A percentile compares a stretch with the other conserved stretches of the same genome.
phyloP scores from a whole-genome alignment of 2,113 vertebrate genomes.

The Ramphastos sulfuratus region DNA sequence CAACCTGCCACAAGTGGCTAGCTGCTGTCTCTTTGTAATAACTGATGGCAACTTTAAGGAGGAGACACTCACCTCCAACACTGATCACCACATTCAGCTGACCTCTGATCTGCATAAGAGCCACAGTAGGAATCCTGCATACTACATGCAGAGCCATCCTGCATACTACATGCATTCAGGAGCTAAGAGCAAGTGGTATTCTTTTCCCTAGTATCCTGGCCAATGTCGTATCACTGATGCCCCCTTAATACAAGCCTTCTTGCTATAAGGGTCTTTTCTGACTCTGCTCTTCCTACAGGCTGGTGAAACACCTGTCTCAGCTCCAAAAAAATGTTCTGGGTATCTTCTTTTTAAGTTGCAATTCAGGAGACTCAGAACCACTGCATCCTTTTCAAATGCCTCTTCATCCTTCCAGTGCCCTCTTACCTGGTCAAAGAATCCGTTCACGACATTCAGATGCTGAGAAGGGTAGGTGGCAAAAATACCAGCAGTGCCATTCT shows the following conservation, averaged over 20 bases:
- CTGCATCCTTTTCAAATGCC: not conserved
- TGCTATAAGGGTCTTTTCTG: not conserved
- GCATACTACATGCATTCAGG: not conserved
- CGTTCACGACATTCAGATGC: slow-evolving; percentile 88
- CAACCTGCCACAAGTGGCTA: not conserved
- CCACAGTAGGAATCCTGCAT: not conserved
- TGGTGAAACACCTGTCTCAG: not conserved
- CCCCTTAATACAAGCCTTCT: not conserved
- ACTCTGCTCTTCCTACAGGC: not conserved
- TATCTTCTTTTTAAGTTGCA: not conserved
- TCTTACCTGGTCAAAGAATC: slow-evolving; percentile 95
- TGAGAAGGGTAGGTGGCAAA: slow-evolving; percentile 92
- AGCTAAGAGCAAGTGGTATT: not conserved
- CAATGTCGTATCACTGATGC: not conserved
- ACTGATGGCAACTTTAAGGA: not conserved
- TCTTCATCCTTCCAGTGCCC: not conserved
- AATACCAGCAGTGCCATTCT: slow-evolving; percentile 85
- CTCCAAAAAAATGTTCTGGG: not conserved
- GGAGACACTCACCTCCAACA: not conserved
- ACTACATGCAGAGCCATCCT: not conserved
- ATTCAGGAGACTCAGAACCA: not conserved
- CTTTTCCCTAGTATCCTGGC: not conserved
- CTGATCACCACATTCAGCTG: not conserved
- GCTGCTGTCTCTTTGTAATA: not conserved
- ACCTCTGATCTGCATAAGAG: not conserved